Conservation (phyloP, 2,888 invertebrate genomes). For the Opisthograptis luteolata region DNA sequence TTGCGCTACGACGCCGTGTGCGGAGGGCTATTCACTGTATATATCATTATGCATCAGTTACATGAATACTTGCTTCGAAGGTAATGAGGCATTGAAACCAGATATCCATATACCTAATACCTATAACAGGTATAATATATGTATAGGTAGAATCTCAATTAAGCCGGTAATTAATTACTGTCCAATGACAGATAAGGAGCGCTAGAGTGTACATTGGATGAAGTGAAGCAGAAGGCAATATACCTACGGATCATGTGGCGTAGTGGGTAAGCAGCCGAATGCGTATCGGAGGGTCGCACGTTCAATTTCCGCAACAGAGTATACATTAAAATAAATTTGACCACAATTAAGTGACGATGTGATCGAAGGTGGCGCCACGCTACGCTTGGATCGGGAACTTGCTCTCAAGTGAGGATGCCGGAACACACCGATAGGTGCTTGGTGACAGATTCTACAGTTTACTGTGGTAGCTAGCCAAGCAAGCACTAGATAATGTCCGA, state of each 20-base stretch:
- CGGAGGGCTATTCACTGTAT: not conserved
- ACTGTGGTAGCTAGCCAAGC: too few relatives aligned
- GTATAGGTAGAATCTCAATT: constrained; percentile 50
- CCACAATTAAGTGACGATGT: too few relatives aligned
- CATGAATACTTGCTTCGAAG: not conserved
- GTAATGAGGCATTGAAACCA: constrained; percentile 2
- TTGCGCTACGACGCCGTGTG: not conserved
- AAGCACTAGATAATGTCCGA: too few relatives aligned
- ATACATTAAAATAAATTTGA: too few relatives aligned
- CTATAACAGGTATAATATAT: not conserved
- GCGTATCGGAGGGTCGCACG: too few relatives aligned
- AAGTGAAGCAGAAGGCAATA: not conserved
- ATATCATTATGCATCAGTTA: not conserved
- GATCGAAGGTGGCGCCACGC: too few relatives aligned
- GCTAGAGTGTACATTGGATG: constrained; percentile 45
- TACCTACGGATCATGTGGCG: not conserved
- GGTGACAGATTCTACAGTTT: too few relatives aligned
- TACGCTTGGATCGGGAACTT: too few relatives aligned
- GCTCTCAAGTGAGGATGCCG: too few relatives aligned
- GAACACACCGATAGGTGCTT: too few relatives aligned
- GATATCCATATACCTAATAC: not conserved
- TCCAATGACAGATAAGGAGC: constrained; percentile 79
- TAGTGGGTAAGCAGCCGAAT: too few relatives aligned
- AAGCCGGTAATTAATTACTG: constrained; percentile 77
- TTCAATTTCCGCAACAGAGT: too few relatives aligned